A percentile compares a stretch with the other conserved stretches of the same genome.
These are phyloP conservation scores for Limnephilus rhombicus DNA, from an alignment of 2,888 invertebrate species.

Conservation along the genomic window DNA sequence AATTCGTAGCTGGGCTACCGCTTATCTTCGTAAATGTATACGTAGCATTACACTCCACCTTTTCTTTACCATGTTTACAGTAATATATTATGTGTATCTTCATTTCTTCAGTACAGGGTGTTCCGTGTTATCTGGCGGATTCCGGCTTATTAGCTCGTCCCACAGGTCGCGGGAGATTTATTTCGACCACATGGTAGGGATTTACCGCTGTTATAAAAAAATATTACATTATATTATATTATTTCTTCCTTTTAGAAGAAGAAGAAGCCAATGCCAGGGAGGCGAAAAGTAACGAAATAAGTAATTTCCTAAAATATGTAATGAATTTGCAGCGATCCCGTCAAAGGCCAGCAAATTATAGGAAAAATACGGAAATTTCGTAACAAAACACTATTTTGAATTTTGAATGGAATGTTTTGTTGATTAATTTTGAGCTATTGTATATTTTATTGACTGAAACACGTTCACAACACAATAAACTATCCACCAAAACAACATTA, in stretches of 20 bases:
- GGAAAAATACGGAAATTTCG: too few relatives aligned
- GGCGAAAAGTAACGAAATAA: not conserved
- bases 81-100: not conserved
- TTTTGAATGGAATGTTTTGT: too few relatives aligned
- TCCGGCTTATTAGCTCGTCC: slow-evolving; percentile 2
- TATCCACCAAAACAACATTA: too few relatives aligned
- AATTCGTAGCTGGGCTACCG: not conserved
- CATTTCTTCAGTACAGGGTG: not conserved
- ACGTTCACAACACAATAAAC: too few relatives aligned
- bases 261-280: not conserved
- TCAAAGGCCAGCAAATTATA: too few relatives aligned
- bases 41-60: not conserved
- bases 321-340: too few relatives aligned
- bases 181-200: not conserved
- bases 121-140: not conserved
- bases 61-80: too few relatives aligned
- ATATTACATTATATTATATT: not conserved
- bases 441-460: too few relatives aligned
- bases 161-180: not conserved
- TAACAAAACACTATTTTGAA: too few relatives aligned
- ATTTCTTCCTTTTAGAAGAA: not conserved
- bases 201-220: not conserved
- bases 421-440: too few relatives aligned
- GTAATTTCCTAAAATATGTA: too few relatives aligned
- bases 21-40: not conserved